Base-by-base conservation (phyloP, 1,140 invertebrate genomes). In the Drosophila serrata region DNA sequence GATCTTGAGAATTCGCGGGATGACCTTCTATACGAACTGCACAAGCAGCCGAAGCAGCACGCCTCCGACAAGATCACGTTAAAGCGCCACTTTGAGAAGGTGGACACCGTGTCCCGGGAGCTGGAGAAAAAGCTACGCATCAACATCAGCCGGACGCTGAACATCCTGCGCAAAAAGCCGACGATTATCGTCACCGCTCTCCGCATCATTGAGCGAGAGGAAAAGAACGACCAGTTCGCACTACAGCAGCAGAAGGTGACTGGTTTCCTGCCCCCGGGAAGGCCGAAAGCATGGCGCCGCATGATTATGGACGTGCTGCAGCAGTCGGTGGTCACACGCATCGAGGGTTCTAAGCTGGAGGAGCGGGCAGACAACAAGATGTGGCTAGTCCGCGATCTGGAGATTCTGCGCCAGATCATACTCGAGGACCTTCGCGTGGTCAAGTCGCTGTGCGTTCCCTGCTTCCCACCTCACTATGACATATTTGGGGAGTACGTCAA, bases 1-100 rank as follows among this genome's bases (percentile, higher is more conserved):
- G 98, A 99, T 93, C 94, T 99, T 68, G 99, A 99, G 93, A 98
- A 97, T 92, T 99, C 98, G 0, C 94, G 99, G 65, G 98, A 99
- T 93, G 98, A 99, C 93, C 93, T 99, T 4, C 93, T 99, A 7
- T 98, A 97, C 93, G 99, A 99, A 92, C 93, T 99, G 12, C 97
- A 99, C 91, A 98, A 98, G 91, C 94, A 99, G 68, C 97, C 98
- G 0, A 97, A 98, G 93, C 97, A 98, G 86, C 92, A 93, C 43
- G 97, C 97, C 6, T 97, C 97, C 49, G 98, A 99, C 91, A 97
- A 97, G 93, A 95, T 96, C 3, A 96, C 97, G 93, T 91, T 99
- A 1, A 98, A 99, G 92, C 97, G 97, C 8, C 99, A 99, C 93
- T 99, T 99, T 93, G 96, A 97, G 74, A 98, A 99, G 93, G 98